Base-by-base conservation (phyloP, 2,113 vertebrate genomes). In the Sebastes fasciatus region DNA sequence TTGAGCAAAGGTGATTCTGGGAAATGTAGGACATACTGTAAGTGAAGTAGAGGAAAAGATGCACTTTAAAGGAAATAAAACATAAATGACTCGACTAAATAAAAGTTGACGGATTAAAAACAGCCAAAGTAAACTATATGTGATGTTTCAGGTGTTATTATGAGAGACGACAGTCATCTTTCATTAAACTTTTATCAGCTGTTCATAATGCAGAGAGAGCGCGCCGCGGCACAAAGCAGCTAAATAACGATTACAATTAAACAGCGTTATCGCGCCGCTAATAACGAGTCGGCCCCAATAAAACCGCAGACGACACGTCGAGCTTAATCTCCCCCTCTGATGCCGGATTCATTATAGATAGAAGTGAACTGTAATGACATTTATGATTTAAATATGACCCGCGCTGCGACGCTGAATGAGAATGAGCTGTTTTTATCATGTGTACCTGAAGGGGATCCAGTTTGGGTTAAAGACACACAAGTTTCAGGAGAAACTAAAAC, bases 301-400 rank as follows among this genome's bases (percentile, higher is more conserved):
- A 34, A 61, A 42, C 2, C 54, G 1, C n/a, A 14, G 51, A 54
- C 63, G 54, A 60, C 80, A 65, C 83, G 49, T 40, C 17, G 13
- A 10, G 75, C 62, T 34, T 88, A 86, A 90, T 88, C 89, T 86
- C 1, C 77, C 74, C 77, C 74, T 74, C 51, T 77, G 89, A 90
- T 90, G 74, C 51, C 11, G 86, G 87, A 86, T 88, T 79, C 89
- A 90, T 90, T 90, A 90, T 88, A 90, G 89, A 90, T 88, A 88
- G 72, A 86, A 66, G 84, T 71, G 79, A 88, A 85, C 62, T n/a
- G 10, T 84, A 90, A 90, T 88, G 86, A 86, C 86, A 86, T 90
- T 86, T 86, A 88, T 82, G 89, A 90, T 90, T 90, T 84, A 90
- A 84, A 90, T 70, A 86, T 84, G 89, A 88, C 77, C 83, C 5